Percentiles rank a stretch among this genome's conserved stretches.
phyloP scores from a whole-genome alignment of 2,888 invertebrate species.

The Notocelia uddmanniana region DNA sequence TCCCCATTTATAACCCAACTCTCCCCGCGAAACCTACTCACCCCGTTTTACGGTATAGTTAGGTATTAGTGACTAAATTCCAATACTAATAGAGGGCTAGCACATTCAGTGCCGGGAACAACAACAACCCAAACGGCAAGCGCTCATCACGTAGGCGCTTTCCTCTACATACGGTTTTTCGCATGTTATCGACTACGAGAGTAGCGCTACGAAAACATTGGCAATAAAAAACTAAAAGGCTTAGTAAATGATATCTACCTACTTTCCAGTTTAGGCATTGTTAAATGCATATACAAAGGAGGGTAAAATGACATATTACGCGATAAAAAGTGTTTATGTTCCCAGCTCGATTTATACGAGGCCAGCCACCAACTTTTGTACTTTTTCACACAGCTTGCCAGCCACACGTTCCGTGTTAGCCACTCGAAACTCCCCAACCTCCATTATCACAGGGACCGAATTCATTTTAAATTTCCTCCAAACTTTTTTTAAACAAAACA shows the following conservation, averaged over 20 bases:
- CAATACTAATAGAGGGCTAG: too few relatives aligned
- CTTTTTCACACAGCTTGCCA: conserved; percentile 82
- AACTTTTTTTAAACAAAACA: conserved; percentile 62
- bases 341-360: conserved; percentile 61
- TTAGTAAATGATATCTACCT: conserved; percentile 1
- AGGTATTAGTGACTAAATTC: too few relatives aligned
- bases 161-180: too few relatives aligned
- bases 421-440: conserved; percentile 77
- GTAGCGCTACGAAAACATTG: too few relatives aligned
- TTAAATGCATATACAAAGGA: conserved; percentile 30
- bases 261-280: conserved; percentile 17
- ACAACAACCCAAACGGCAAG: too few relatives aligned
- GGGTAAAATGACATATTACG: conserved; percentile 49
- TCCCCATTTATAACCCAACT: too few relatives aligned
- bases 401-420: conserved; percentile 76
- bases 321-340: conserved; percentile 57
- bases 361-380: conserved; percentile 75
- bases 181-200: too few relatives aligned
- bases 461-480: conserved; percentile 77
- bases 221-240: background rate
- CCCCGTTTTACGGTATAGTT: too few relatives aligned
- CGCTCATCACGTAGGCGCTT: too few relatives aligned
- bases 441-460: conserved; percentile 79
- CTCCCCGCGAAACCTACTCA: too few relatives aligned
- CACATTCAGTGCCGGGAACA: too few relatives aligned